Base-by-base conservation (phyloP, 2,797 vertebrate genomes). In the Fundulus diaphanus region DNA sequence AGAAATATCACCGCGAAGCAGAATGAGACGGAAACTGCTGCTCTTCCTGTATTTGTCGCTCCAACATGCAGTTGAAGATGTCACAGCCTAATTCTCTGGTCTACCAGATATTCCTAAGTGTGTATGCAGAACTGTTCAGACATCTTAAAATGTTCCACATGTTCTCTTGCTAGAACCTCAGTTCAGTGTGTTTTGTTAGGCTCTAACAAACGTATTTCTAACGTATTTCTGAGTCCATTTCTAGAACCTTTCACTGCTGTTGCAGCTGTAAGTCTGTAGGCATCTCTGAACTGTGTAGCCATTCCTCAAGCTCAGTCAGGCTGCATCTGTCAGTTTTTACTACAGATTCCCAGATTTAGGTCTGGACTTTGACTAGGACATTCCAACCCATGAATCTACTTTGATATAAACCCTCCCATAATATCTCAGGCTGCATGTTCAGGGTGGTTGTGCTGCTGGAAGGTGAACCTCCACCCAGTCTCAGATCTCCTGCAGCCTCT, bases 1-100 rank as follows among this genome's bases (percentile, higher is more conserved):
- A 86, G 82, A 76, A 35, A 68, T 68, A 48, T 82, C 63, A 69
- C 56, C 71, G 70, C 72, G 77, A 77, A 72, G 74, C 83, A 78
- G 79, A 61, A 73, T 44, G 72, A 72, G 57, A 71, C 65, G 12
- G 74, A 88, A 74, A 69, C 79, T 56, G 54, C 54, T 56, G 54
- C n/a, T 66, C 24, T 7, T 27, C 24, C 24, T 66, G 22, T 37
- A 42, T 40, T 27, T 16, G 7, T 40, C n/a, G 35, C 7, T 7
- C 49, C 7, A 7, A 22, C 22, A 51, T 8, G 1, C 49, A 8
- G 49, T 24, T 1, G 7, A 6, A 27, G 12, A 27, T 0, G 13
- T 27, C 54, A 56, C 52, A 54, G 7, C 54, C n/a, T 56, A n/a
- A 56, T 56, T 13, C 5, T 3, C 24, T 24, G 35, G 2, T 61